Evolutionary conservation across 1,140 invertebrate species (phyloP).

Genomic region (Rhagoletis zephyria): DNA sequence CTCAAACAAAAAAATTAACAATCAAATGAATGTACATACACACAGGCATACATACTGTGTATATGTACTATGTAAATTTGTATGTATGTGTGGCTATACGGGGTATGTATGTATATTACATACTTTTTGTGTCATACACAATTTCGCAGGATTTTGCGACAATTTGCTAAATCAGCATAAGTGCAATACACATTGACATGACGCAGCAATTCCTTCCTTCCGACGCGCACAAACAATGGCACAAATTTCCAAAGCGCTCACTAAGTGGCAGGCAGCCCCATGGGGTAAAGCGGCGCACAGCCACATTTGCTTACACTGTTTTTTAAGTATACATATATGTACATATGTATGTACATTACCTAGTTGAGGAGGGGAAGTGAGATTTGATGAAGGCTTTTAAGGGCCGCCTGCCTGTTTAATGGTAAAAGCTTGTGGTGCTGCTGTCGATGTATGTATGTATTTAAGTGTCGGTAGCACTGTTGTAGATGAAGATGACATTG

Average conservation of each 20-base stretch:
- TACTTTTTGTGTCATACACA: slow-evolving; percentile 6
- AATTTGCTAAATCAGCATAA: slow-evolving; percentile 67
- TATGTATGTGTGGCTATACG: not conserved
- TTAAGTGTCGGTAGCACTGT: not conserved
- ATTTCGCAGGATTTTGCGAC: slow-evolving; percentile 54
- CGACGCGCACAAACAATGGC: slow-evolving; percentile 21
- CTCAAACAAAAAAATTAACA: slow-evolving; percentile 35
- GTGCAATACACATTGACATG: slow-evolving; percentile 58
- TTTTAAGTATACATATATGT: no score
- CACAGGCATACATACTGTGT: not conserved
- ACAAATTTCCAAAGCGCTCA: slow-evolving; percentile 17
- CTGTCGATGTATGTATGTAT: not conserved
- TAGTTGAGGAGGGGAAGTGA: not conserved
- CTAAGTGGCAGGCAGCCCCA: slow-evolving; percentile 33
- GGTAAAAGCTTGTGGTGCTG: not conserved
- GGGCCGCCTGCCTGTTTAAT: not conserved
- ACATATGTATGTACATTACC: no score
- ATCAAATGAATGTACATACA: not conserved
- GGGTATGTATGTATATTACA: no score
- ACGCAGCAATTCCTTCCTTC: slow-evolving; percentile 59
- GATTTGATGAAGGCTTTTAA: slow-evolving; percentile 20
- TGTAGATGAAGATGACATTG: slow-evolving; percentile 41
- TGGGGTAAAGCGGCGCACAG: not conserved
- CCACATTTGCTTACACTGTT: slow-evolving; percentile 5
- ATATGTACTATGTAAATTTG: not conserved